A percentile compares a stretch with the other conserved stretches of the same genome.
Conservation (phyloP, 2,797 vertebrate species). For the Eremophila alpestris region DNA sequence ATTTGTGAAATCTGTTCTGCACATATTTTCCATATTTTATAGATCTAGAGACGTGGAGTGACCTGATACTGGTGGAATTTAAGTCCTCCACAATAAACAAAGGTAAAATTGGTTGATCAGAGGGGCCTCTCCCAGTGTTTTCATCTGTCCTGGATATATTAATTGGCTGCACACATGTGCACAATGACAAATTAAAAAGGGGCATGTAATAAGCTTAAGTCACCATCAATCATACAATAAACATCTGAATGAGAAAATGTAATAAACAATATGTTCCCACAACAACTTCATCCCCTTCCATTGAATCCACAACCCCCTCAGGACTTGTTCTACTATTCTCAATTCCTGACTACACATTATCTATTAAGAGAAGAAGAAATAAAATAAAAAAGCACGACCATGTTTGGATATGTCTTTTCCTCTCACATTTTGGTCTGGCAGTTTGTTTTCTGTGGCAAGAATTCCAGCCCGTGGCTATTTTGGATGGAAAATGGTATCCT, state of each 20-base stretch:
- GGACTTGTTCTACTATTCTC: slow-evolving; percentile 23
- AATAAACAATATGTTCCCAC: slow-evolving; percentile 5
- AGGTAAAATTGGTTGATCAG: background rate
- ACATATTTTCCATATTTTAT: background rate
- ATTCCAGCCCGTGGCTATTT: background rate
- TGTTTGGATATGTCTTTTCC: background rate
- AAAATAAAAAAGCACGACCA: background rate
- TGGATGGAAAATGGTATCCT: background rate
- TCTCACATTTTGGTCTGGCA: background rate
- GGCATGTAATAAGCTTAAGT: background rate
- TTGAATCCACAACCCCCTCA: background rate
- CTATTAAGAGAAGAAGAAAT: background rate
- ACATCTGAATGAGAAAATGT: slow-evolving; percentile 6
- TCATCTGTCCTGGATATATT: background rate
- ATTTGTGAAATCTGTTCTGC: background rate
- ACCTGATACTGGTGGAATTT: background rate
- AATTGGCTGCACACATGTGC: background rate
- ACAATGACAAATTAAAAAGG: slow-evolving; percentile 24
- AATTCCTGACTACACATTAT: background rate
- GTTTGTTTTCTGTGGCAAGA: background rate
- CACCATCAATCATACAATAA: slow-evolving; percentile 37
- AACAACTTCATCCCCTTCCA: slow-evolving; percentile 6
- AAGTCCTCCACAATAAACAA: background rate
- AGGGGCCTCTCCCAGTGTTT: background rate
- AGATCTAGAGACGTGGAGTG: background rate